Evolutionary conservation across 2,888 invertebrate genomes (phyloP), one percentile per base, ranked within the genome.

Genomic region (Spisula solida): DNA sequence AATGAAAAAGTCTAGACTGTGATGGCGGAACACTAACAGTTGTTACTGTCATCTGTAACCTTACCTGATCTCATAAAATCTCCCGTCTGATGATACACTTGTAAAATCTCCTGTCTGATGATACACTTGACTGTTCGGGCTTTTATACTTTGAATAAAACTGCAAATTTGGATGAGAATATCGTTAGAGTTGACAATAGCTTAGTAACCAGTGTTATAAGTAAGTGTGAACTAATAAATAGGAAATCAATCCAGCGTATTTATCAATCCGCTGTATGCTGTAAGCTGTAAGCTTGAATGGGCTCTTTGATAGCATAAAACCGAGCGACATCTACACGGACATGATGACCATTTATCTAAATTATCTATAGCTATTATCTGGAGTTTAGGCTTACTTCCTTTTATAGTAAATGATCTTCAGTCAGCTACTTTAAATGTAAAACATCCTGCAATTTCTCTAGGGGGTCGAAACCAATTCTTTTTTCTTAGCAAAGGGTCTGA

Each of bases 1-100:
- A 34, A 75, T 75, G 75, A 75, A 75, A 75, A 31, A 75, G 75
- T 75, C 75, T 75, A 75, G 75, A 75, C 75, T 75, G 29, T 14
- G 25, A 66, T 66, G 60, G 4, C 20, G 60, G 60, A 25, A n/a
- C 25, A 66, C 60, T 66, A n/a, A 66, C n/a, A 25, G 60, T 66
- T 66, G 60, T n/a, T 66, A 66, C 25, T 20, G 60, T 66, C n/a
- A 66, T 5, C 25, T 6, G 60, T 66, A 66, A 66, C 60, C 56
- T 56, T 56, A 56, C 56, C 25, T 25, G 20, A 25, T 60, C 18
- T 60, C 60, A n/a, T 60, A 60, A 60, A 60, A 20, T 60, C n/a
- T 66, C 18, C 18, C 56, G n/a, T 25, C 25, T n/a, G 25, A 25
- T 25, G 6, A 25, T 66, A 6, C 12, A 25, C 60, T 25, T 66